Conservation (phyloP, 2,888 invertebrate genomes). For the Drosophila nr. perissopoda region DNA sequence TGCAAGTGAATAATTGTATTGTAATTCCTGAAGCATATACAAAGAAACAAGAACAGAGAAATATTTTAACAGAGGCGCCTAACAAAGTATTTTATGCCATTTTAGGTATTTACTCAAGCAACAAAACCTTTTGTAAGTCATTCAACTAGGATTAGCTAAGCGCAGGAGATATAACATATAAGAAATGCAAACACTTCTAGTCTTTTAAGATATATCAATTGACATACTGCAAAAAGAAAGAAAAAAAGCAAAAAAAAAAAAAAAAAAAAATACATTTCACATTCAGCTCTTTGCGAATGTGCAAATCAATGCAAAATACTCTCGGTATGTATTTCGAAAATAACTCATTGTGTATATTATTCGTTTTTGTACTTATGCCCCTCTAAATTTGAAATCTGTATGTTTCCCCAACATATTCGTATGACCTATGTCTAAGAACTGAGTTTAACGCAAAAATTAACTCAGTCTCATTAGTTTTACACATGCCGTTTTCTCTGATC, state of each 20-base stretch:
- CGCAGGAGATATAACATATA: conserved; percentile 12
- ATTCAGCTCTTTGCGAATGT: conserved; percentile 16
- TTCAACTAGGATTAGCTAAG: conserved; percentile 34
- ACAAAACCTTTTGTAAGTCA: conserved; percentile 58
- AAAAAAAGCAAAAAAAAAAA: not conserved
- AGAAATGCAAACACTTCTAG: conserved; percentile 58
- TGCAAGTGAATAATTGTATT: conserved; percentile 57
- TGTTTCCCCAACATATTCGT: conserved; percentile 48
- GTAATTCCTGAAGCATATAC: conserved; percentile 45
- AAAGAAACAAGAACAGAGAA: conserved; percentile 35
- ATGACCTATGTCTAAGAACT: conserved; percentile 38
- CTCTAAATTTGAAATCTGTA: conserved; percentile 27
- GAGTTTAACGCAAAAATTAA: conserved; percentile 31
- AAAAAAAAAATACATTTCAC: conserved; percentile 12
- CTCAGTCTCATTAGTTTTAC: conserved; percentile 21
- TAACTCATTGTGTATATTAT: conserved; percentile 37
- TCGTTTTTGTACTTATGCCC: conserved; percentile 38
- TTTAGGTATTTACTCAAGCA: conserved; percentile 65
- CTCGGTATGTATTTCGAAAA: conserved; percentile 16
- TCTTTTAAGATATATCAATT: conserved; percentile 43
- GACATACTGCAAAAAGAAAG: conserved; percentile 20
- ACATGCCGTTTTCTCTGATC: not conserved
- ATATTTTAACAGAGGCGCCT: conserved; percentile 68
- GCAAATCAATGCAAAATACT: conserved; percentile 18
- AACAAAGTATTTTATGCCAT: conserved; percentile 72